Evolutionary conservation across 2,797 vertebrate genomes (phyloP), one percentile per base, ranked within the genome.

Genomic region (Serranus cabrilla): DNA sequence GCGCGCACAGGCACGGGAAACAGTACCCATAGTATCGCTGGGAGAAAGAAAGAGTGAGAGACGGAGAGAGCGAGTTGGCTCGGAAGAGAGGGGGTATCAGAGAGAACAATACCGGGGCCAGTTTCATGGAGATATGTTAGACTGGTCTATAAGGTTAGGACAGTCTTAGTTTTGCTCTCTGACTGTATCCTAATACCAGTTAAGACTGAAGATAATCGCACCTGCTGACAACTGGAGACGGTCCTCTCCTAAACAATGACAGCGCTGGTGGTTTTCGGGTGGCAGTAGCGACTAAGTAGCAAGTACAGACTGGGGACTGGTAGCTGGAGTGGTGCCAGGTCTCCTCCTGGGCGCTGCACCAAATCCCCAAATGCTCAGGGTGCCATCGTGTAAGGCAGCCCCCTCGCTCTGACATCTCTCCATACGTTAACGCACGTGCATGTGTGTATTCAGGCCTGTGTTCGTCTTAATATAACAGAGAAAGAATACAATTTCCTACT

Each of bases 11-110:
- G 84, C 85, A 87, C 74, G 77, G 81, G 76, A 84, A 88, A 74
- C 74, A 62, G 81, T 82, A 85, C 92, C 88, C 76, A 78, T 90
- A 80, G 87, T 88, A 52, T 86, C 67, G 89, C 89, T 89, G 82
- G 75, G 81, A 93, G 89, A 89, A 68, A 83, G 77, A 83, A 25
- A 67, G 78, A 78, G 71, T 25, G 68, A 84, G 76, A 83, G 76
- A 76, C 47, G 39, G 81, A 67, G 73, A 55, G 72, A 72, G 66
- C 14, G 37, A 70, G 79, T 82, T 87, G 83, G 87, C 81, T 80
- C 49, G 1, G 68, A 54, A 62, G 80, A 76, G 60, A 84, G 71
- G 70, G 76, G 83, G 74, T 80, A 86, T 87, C 74, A 78, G 50
- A 76, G 71, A 63, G 47, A 85, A 76, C 17, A 62, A 86, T 78